Evolutionary conservation across 2,797 vertebrate genomes (phyloP), one percentile per base, ranked within the genome.

Genomic region (Gambelia wislizenii): DNA sequence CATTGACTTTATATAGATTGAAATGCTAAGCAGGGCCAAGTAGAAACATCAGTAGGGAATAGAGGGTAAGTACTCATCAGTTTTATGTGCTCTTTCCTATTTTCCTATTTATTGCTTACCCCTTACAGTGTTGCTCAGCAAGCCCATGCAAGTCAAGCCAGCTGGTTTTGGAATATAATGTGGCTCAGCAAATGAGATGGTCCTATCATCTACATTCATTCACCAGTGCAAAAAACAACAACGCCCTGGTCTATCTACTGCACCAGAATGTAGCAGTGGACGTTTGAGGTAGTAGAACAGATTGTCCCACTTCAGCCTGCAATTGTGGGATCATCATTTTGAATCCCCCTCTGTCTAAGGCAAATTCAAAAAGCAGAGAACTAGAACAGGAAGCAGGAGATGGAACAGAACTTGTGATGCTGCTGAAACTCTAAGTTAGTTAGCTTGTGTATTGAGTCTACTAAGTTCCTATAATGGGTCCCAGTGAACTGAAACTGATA

Each of bases 1-100:
- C 96, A 95, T 95, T 96, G 97, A 94, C 94, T 96, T 97, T 96
- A 94, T 94, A 94, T 93, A 97, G 95, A 96, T 96, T 96, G 96
- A 96, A 97, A 96, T 96, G 96, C 97, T 96, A 96, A 97, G 95
- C 92, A 95, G 94, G 92, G 92, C 95, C 88, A 92, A 95, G 95
- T 94, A 92, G 95, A 95, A 94, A 86, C 95, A 96, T 95, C 82
- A 79, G 87, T 91, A 89, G 95, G 96, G 95, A 96, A 95, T 94
- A 89, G 91, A 91, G 94, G 94, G 95, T 94, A 92, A 89, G 94
- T 85, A 67, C 93, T 94, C 93, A 93, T 94, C 93, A 91, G 93
- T 95, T 96, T 96, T 95, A 95, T 95, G 94, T 94, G 92, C 69
- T 89, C 89, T 92, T 96, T 94, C 90, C 96, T 92, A 86, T 96